A percentile compares a stretch with the other conserved stretches of the same genome.
phyloP scores from a whole-genome alignment of 2,113 vertebrate species.

The Neodon shergylaensis region DNA sequence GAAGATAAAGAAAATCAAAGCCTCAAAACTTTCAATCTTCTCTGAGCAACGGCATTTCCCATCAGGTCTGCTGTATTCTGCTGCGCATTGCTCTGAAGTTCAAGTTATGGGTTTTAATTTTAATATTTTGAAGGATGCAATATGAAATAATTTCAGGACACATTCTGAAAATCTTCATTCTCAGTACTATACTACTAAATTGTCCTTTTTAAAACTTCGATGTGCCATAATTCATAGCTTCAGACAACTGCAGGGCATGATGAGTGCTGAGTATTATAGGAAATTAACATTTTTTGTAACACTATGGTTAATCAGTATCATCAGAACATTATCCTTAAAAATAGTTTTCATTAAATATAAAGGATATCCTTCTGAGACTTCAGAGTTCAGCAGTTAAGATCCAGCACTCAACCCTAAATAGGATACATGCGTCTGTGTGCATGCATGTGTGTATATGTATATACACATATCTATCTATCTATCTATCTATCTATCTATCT shows the following conservation, averaged over 20 bases:
- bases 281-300: background rate
- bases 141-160: background rate
- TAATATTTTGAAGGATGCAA: background rate
- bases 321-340: background rate
- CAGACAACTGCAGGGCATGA: too few relatives aligned
- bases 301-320: background rate
- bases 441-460: too few relatives aligned
- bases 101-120: background rate
- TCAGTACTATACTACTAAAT: background rate
- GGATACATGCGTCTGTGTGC: too few relatives aligned
- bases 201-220: background rate
- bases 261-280: background rate
- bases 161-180: background rate
- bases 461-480: too few relatives aligned
- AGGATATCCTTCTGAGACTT: background rate
- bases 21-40: background rate
- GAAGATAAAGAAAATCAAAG: background rate
- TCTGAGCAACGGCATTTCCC: background rate
- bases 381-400: background rate
- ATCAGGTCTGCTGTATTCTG: background rate
- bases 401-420: background rate
- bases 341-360: slow-evolving; percentile 3
- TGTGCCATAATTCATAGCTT: background rate
- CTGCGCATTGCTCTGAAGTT: background rate
- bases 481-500: too few relatives aligned